Evolutionary conservation across 2,888 invertebrate genomes (phyloP).

Genomic region (Argyresthia goedartella): DNA sequence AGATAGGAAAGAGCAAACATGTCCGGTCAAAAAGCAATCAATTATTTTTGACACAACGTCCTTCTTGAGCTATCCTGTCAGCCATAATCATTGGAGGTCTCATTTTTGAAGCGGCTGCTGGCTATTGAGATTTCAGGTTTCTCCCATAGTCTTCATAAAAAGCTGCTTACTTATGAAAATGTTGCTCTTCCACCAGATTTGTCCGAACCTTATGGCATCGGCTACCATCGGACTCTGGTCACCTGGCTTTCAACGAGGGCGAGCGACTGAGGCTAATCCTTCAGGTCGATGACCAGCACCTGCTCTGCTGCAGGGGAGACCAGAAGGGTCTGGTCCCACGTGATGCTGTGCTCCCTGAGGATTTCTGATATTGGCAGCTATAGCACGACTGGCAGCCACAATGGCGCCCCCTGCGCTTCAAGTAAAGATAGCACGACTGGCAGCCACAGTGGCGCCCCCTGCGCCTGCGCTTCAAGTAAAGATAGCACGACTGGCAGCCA

Average conservation of each 20-base stretch:
- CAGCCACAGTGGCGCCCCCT: conserved; percentile 57
- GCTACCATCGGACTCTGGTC: conserved; percentile 82
- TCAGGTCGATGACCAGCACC: conserved; percentile 82
- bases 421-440: conserved; percentile 42
- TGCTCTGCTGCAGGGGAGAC: conserved; percentile 81
- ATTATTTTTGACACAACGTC: no score
- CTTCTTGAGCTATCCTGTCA: no score
- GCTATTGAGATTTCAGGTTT: no score
- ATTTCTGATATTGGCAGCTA: conserved; percentile 61
- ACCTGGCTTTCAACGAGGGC: conserved; percentile 82
- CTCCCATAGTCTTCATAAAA: no score
- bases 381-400: conserved; percentile 57
- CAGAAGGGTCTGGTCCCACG: conserved; percentile 83
- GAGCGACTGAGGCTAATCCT: conserved; percentile 79
- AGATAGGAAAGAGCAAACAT: no score
- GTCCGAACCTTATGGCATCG: conserved; percentile 82
- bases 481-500: conserved; percentile 57
- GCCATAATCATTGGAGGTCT: no score
- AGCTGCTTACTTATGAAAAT: not conserved
- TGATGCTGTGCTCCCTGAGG: conserved; percentile 73
- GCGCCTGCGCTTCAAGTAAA: no score
- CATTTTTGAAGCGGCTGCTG: no score
- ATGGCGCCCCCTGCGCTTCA: conserved; percentile 46
- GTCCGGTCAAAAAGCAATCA: no score
- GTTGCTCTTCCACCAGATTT: conserved; percentile 46